A percentile compares a stretch with the other conserved stretches of the same genome.
Conservation (phyloP, 2,113 vertebrate species). For the Dendropsophus ebraccatus region DNA sequence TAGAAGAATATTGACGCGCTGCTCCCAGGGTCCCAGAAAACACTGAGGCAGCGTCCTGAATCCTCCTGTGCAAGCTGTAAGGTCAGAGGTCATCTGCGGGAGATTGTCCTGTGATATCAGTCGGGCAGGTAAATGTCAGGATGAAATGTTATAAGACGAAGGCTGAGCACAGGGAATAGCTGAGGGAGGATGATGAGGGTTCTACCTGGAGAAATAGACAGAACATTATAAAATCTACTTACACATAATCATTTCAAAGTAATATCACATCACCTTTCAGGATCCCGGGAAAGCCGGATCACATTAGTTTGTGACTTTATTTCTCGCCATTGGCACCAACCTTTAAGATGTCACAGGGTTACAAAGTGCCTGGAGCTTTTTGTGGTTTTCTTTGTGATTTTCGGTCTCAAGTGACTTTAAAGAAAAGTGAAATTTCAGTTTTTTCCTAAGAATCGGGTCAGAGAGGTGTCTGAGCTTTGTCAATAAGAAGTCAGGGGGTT, state of each 20-base stretch:
- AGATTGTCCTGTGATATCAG: too few species aligned
- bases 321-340: not conserved
- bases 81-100: not conserved
- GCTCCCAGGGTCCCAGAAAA: not conserved
- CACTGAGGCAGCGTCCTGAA: not conserved
- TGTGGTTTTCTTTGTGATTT: not conserved
- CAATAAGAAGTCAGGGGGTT: not conserved
- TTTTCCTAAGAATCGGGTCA: not conserved
- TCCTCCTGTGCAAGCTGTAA: not conserved
- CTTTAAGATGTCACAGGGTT: not conserved
- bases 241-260: too few species aligned
- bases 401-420: not conserved
- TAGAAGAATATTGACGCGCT: not conserved
- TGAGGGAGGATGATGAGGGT: too few species aligned
- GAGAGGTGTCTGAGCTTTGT: slow-evolving; percentile 32
- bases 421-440: slow-evolving; percentile 14
- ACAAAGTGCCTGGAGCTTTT: not conserved
- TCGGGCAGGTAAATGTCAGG: too few species aligned
- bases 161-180: too few species aligned
- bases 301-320: too few species aligned
- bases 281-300: too few species aligned
- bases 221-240: too few species aligned
- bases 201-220: too few species aligned
- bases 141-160: too few species aligned
- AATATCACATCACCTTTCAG: too few species aligned